Evolutionary conservation across 2,888 invertebrate genomes (phyloP), one percentile per base, ranked within the genome.

Genomic region (Euproctis similis): DNA sequence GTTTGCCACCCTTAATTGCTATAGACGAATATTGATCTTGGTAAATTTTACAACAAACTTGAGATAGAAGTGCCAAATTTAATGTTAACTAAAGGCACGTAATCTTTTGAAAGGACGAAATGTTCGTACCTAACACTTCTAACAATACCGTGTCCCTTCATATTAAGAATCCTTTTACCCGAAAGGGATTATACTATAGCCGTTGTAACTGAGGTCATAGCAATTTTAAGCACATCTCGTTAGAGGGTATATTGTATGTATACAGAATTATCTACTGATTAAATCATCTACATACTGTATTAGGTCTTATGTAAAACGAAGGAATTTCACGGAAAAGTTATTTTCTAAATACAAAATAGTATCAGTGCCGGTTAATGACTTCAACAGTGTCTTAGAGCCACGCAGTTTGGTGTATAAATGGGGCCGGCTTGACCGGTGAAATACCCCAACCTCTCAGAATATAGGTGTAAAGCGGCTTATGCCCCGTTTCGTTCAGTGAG

Each of bases 101-200:
- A 76, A 77, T 74, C 70, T 72, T 48, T 56, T 44, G 47, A 48
- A 53, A 43, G 62, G 72, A 71, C 64, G 67, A 62, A 66, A 62
- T 60, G 67, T 66, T 59, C 62, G 57, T 73, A n/a, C n/a, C n/a
- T n/a, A 72, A 61, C 72, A 69, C 68, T 66, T 67, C 61, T 55
- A 73, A 73, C 71, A 70, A 77, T 71, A 42, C 65, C 47, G 50
- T 59, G 71, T 67, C 74, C 77, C 71, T 74, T 62, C 66, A 27
- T 30, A 34, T 34, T 34, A 34, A 27, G 26, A 18, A 26, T 60
- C 54, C 60, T 60, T 56, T 60, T 52, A 51, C 51, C 39, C 35
- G 34, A 14, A 39, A 36, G 49, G 59, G 70, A 69, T 71, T 72
- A 73, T 64, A n/a, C n/a, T n/a, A 65, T 57, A 53, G 47, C 52